Evolutionary conservation across 2,888 invertebrate species (phyloP).

Genomic region (Vannuccia rotundouncinata): DNA sequence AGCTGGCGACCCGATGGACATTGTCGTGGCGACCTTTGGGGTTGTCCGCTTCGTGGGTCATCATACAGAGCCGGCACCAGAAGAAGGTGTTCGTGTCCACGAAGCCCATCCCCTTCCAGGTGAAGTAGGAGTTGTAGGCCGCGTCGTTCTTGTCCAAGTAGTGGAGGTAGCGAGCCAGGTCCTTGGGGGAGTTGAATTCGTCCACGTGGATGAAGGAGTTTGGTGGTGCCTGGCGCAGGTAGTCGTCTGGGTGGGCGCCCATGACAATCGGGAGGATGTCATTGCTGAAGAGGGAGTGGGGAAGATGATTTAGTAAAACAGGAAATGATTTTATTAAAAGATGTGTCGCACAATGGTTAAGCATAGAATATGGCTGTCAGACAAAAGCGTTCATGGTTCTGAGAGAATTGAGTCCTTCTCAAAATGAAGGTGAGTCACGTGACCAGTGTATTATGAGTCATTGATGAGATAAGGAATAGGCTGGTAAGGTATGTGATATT

Average conservation of each 20-base stretch:
- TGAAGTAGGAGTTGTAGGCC: conserved; percentile 86
- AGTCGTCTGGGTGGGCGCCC: conserved; percentile 87
- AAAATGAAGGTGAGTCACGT: too few relatives aligned
- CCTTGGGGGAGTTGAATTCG: conserved; percentile 78
- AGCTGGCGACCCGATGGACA: background rate
- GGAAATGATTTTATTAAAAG: too few relatives aligned
- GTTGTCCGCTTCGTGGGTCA: conserved; percentile 45
- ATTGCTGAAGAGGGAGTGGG: too few relatives aligned
- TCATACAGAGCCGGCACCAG: conserved; percentile 79
- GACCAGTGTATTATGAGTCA: too few relatives aligned
- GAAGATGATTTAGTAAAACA: too few relatives aligned
- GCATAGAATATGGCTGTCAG: too few relatives aligned
- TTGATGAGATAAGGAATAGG: too few relatives aligned
- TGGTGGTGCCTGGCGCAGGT: conserved; percentile 76
- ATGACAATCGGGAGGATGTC: conserved; percentile 87
- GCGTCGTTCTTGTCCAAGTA: conserved; percentile 77
- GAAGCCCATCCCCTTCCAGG: conserved; percentile 86
- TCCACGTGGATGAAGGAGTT: conserved; percentile 91
- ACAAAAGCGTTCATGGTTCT: too few relatives aligned
- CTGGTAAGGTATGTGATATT: too few relatives aligned
- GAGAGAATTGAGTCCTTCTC: too few relatives aligned
- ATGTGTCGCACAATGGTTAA: too few relatives aligned
- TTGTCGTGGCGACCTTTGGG: background rate
- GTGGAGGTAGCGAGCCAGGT: conserved; percentile 76
- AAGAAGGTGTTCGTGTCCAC: conserved; percentile 84